A percentile compares a stretch with the other conserved stretches of the same genome.
phyloP scores from a whole-genome alignment of 2,888 invertebrate genomes.

The Hypolimnas misippus region DNA sequence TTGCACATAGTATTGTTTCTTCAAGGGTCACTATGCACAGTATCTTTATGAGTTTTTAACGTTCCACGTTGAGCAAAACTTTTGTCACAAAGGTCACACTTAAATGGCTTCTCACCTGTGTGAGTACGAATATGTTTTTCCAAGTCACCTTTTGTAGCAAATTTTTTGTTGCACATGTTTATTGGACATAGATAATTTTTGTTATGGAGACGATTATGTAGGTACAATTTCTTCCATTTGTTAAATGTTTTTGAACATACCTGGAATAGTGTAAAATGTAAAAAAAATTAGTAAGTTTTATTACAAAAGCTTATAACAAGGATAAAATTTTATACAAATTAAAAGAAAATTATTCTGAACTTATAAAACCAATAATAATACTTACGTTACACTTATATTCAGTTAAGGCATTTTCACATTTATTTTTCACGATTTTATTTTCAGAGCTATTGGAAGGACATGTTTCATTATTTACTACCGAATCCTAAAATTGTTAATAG shows the following conservation, averaged over 20 bases:
- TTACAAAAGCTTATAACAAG: no score
- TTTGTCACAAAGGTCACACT: constrained; percentile 60
- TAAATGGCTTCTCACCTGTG: constrained; percentile 70
- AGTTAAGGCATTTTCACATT: neutral
- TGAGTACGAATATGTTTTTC: constrained; percentile 69
- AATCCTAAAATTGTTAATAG: constrained; percentile 10
- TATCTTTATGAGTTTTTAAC: constrained; percentile 58
- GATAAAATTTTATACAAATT: no score
- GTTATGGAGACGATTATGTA: constrained; percentile 64
- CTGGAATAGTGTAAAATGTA: constrained; percentile 51
- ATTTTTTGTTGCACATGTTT: constrained; percentile 63
- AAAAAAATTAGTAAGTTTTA: neutral
- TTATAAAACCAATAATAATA: neutral
- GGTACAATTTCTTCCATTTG: constrained; percentile 63
- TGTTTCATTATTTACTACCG: constrained; percentile 1
- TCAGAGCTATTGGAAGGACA: constrained; percentile 6
- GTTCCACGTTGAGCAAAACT: constrained; percentile 64
- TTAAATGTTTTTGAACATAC: constrained; percentile 61
- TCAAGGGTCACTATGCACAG: constrained; percentile 48
- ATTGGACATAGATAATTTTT: constrained; percentile 57
- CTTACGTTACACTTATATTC: constrained; percentile 51
- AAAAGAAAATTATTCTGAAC: neutral
- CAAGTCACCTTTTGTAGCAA: constrained; percentile 68
- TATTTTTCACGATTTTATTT: neutral
- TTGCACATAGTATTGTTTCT: neutral